Base-by-base conservation (phyloP, 1,140 invertebrate genomes). In the Calosoma granatense region DNA sequence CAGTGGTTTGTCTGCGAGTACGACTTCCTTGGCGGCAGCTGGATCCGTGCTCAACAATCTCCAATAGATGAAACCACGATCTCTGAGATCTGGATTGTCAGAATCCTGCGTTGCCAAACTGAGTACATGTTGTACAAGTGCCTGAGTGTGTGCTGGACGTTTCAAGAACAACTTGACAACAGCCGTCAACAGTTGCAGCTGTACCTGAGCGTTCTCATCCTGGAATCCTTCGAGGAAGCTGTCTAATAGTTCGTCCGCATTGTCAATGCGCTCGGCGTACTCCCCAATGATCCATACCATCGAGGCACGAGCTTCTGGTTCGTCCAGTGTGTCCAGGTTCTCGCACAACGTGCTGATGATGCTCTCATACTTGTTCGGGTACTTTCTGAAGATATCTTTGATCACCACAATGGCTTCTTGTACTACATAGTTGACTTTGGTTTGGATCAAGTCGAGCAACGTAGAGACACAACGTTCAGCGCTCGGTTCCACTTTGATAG, bases 281-380 rank as follows among this genome's bases (percentile, higher is more conserved):
- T 95, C 90, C 61, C 96, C 97, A 72, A 99, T 98, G 61, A 99
- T 99, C 97, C 97, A 99, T 61, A 99, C 98, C 97, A 99, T 99
- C 0, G 94, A 98, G 11, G 96, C 97, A 65, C 97, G 82, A 0
- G 97, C 97, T 75, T 99, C 97, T 0, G 97, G 97, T 70, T 99
- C 97, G 75, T 99, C 97, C 51, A 99, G 70, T 0, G 97, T 98
- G 67, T 99, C 97, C 55, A 99, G 76, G 76, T 99, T 99, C 75
- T 99, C 97, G 75, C 97, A 99, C 0, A 99, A 76, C 0, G 97
- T 99, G 52, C 95, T 97, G 69, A 99, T 99, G 68, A 99, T 99
- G 68, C 94, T 98, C 75, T 99, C 97, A 69, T 99, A 99, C 74
- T 98, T 98, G 71, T 99, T 99, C 1, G 97, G 97, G 74, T 99